Evolutionary conservation across 2,888 invertebrate genomes (phyloP), one percentile per base, ranked within the genome.

Genomic region (Eumerus sabulonum): DNA sequence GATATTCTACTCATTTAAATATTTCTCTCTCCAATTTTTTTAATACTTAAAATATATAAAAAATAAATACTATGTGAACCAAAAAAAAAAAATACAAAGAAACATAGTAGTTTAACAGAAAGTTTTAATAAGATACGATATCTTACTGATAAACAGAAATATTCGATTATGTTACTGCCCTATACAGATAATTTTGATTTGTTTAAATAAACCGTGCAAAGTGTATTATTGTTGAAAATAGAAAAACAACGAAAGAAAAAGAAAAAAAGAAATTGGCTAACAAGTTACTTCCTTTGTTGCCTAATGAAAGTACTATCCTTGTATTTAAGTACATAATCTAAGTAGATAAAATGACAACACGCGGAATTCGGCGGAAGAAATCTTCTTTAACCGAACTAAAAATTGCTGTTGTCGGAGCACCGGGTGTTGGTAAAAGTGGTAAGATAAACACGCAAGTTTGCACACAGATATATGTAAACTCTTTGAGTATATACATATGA

Each of bases 381-480:
- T 96, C 96, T 48, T 94, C 95, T 84, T 91, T 96, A 82, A 93
- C 95, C 76, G 96, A 97, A 90, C 94, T 97, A 83, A 97, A 97
- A 91, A 94, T 97, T 84, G 96, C 95, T 45, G 95, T 97, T 84
- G 91, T 97, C 83, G 97, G 97, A 67, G 95, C 95, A 68, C 95
- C 96, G 13, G 94, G 94, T 82, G 97, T 97, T 82, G 97, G 97
- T 79, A 97, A 97, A 91, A 97, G 96, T 89, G 97, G 97, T 97
- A 91, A 90, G 92, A 64, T 48, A 59, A 63, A 70, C 53, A 50
- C 7, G 7, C 2, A 27, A 2, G 27, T 27, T 4, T 27, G 27
- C 27, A 27, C 2, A 27, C 7, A 27, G 7, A 27, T 7, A 7
- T 27, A 7, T n/a, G n/a, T n/a, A n/a, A n/a, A n/a, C n/a, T n/a